phyloP scores from a whole-genome alignment of 1,140 invertebrate species.

The Aricia agestis region DNA sequence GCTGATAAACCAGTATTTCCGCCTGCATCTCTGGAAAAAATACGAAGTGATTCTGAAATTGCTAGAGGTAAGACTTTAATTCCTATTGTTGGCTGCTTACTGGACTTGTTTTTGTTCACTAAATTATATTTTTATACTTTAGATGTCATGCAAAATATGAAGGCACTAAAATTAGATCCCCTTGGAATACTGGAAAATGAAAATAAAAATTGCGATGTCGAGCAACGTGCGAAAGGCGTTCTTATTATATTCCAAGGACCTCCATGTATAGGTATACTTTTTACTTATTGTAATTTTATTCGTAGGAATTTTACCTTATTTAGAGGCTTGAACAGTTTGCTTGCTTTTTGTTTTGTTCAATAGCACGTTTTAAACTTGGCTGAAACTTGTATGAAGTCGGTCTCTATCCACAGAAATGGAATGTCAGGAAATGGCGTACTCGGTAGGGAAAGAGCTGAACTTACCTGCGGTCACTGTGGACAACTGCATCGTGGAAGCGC shows the following conservation, averaged over 20 bases:
- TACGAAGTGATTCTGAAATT: constrained; percentile 58
- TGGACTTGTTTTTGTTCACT: background rate
- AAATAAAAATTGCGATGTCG: background rate
- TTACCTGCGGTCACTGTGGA: constrained; percentile 58
- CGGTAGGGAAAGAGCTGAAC: constrained; percentile 46
- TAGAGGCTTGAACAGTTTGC: no score
- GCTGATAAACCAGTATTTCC: constrained; percentile 26
- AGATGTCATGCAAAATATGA: constrained; percentile 56
- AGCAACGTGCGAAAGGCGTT: constrained; percentile 44
- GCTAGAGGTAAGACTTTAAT: constrained; percentile 39
- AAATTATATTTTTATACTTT: constrained; percentile 23
- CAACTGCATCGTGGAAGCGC: constrained; percentile 49
- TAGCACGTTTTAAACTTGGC: background rate
- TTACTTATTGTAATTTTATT: background rate
- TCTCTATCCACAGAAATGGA: constrained; percentile 45
- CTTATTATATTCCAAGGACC: constrained; percentile 61
- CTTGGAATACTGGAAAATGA: constrained; percentile 26
- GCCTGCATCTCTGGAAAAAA: constrained; percentile 33
- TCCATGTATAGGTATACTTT: constrained; percentile 51
- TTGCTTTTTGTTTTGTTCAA: background rate
- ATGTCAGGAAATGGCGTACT: constrained; percentile 60
- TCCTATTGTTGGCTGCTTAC: no score
- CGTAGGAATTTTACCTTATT: background rate
- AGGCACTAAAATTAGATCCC: constrained; percentile 51
- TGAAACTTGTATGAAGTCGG: background rate